Percentiles rank a stretch among this genome's conserved stretches.
phyloP scores from a whole-genome alignment of 2,113 vertebrate genomes.

The Pardalotus punctatus region DNA sequence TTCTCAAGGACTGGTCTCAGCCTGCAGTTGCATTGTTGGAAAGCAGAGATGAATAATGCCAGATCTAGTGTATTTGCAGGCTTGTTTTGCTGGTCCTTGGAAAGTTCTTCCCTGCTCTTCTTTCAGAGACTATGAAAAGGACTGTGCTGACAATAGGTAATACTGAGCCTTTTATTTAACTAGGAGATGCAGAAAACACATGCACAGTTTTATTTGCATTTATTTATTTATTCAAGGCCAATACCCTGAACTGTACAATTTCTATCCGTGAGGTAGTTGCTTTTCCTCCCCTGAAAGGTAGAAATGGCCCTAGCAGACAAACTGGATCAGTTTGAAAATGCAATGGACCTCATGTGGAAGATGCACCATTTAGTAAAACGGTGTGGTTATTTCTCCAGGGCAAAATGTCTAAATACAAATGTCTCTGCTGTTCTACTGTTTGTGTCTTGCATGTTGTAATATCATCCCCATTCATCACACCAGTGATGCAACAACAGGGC shows the following conservation, averaged over 20 bases:
- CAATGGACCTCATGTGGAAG: background rate
- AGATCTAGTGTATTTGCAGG: background rate
- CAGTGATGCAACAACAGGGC: background rate
- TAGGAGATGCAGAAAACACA: background rate
- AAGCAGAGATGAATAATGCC: background rate
- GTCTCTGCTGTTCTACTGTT: rapidly evolving
- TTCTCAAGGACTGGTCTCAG: background rate
- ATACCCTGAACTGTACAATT: background rate
- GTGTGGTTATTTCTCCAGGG: background rate
- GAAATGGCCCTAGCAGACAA: background rate
- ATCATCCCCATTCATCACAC: background rate
- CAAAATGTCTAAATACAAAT: background rate
- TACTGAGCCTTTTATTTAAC: background rate
- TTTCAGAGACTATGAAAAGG: background rate
- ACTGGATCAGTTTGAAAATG: background rate
- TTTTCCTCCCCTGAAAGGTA: background rate
- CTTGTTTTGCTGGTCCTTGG: background rate
- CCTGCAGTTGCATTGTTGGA: background rate
- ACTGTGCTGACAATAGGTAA: background rate
- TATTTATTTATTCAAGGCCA: background rate
- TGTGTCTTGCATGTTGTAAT: background rate
- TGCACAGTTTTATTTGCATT: background rate
- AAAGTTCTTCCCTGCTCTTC: background rate
- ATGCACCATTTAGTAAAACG: background rate
- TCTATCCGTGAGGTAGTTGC: background rate